Evolutionary conservation across 2,888 invertebrate species (phyloP), one percentile per base, ranked within the genome.

Genomic region (Caenorhabditis zanzibari): DNA sequence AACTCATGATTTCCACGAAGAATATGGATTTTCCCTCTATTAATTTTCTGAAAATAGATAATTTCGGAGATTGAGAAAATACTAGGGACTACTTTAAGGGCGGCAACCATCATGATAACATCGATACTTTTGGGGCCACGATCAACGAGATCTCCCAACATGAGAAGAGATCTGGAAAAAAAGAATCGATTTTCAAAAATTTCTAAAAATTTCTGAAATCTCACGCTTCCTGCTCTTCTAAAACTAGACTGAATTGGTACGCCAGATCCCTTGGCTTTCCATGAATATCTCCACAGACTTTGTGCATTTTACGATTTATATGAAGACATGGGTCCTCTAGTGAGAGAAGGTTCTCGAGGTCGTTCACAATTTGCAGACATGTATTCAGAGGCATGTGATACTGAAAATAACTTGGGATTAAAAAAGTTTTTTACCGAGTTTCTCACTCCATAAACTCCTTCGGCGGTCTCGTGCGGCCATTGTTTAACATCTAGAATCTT

Each of bases 1-100:
- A 28, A 28, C 28, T 56, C 56, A 10, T 56, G 56, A 28, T 56
- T 56, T 56, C 56, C 56, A n/a, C 14, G 12, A 22, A 28, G 28
- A 1, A 56, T 16, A 16, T 16, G 2, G 10, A 28, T 12, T 28
- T 56, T 56, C 3, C n/a, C 4, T 1, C 16, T 22, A 56, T 56
- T 56, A 14, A 56, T 28, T 4, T 49, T 49, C 49, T 49, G 49
- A 22, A 49, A 49, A 2, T 38, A 2, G 19, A 9, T n/a, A n/a
- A n/a, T n/a, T n/a, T n/a, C n/a, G n/a, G n/a, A n/a, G n/a, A n/a
- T n/a, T n/a, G n/a, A 10, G 19, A 49, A 49, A 16, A n/a, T 19
- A 2, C 3, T 2, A 49, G 5, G 5, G 49, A 49, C n/a, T 16
- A 56, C 4, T 16, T 56, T 26, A 10, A 56, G 10, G 14, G 6